Evolutionary conservation across 2,113 vertebrate species (phyloP).

Genomic region (Protomyctophum bolini): DNA sequence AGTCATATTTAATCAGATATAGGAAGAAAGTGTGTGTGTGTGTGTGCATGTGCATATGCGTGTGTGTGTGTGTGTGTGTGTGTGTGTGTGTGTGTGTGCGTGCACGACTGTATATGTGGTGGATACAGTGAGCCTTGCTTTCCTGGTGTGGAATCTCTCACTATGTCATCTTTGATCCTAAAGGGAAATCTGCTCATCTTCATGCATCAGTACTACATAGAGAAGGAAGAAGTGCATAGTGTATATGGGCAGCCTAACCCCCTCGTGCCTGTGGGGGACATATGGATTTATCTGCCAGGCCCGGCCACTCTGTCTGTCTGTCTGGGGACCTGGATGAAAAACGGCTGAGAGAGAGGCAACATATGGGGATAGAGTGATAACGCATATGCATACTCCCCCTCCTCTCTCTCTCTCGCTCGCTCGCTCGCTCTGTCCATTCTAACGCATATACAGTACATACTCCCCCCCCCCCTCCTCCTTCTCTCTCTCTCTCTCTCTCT

Average conservation of each 20-base stretch:
- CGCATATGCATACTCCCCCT: conserved; percentile 36
- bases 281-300: conserved; percentile 13
- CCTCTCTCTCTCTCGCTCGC: neutral
- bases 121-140: neutral
- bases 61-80: neutral
- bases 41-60: conserved; percentile 12
- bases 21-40: neutral
- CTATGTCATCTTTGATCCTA: conserved; percentile 5
- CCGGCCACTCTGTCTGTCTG: neutral
- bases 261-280: conserved; percentile 11
- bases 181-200: conserved; percentile 11
- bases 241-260: neutral
- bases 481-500: neutral
- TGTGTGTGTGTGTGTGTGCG: neutral
- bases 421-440: too few relatives aligned
- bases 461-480: neutral
- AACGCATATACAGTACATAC: too few relatives aligned
- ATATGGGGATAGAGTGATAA: conserved; percentile 37
- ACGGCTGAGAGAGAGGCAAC: conserved; percentile 31
- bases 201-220: neutral
- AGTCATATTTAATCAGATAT: too few relatives aligned
- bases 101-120: neutral
- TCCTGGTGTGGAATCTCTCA: conserved; percentile 7
- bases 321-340: conserved; percentile 23
- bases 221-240: neutral